Base-by-base conservation (phyloP, 2,113 vertebrate genomes). In the Cervus canadensis region DNA sequence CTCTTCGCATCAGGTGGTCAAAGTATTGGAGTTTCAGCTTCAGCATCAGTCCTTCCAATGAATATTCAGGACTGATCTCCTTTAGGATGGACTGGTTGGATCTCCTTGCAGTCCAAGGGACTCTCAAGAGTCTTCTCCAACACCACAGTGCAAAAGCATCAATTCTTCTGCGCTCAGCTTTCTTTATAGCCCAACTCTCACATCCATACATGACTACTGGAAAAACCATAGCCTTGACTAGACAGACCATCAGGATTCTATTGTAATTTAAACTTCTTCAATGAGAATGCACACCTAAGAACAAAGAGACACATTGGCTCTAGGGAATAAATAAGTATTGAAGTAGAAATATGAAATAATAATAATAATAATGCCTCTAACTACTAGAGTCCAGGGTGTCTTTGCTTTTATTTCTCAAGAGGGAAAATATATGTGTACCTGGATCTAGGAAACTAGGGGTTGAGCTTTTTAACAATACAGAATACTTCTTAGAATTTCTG, bases 321-420 rank as follows among this genome's bases (percentile, higher is more conserved):
- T 87, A 76, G 56, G 12, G 45, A 90, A 62, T 92, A 95, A 60
- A 81, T 94, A 96, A 91, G 25, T 19, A 67, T 36, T 87, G 57
- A 90, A 71, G 6, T 59, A 94, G 33, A 81, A 60, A 14, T 4
- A n/a, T 21, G n/a, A 54, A 14, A 21, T 6, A 6, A 33, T 50
- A 78, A 48, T 57, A 78, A 78, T 33, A 23, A 82, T n/a, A 54
- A 54, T 59, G 26, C 5, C 5, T 71, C 14, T 26, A 59, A 57
- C 36, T 83, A 25, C 15, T 71, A 13, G 4, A 64, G 28, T 92
- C 25, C n/a, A 64, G 43, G 23, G 23, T 81, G 6, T 25, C 71
- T 92, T 84, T 30, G 52, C 1, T 59, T 82, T n/a, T 86, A 40
- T 15, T 86, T 57, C 28, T 7, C 1, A 56, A 79, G 25, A 25